Base-by-base conservation (phyloP, 2,888 invertebrate species). In the Aphidius colemani region DNA sequence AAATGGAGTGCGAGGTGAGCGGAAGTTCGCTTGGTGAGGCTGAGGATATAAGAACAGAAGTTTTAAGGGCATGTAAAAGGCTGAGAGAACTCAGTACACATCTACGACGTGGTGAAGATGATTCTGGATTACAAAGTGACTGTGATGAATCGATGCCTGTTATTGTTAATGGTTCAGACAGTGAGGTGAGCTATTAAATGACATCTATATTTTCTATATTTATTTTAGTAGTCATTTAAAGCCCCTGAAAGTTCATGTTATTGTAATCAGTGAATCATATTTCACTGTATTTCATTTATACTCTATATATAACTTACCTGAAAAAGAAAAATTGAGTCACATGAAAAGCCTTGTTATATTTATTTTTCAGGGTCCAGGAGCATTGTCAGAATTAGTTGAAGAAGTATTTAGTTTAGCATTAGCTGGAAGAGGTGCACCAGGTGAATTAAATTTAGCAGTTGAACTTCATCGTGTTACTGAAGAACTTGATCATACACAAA, bases 1-100 rank as follows among this genome's bases (percentile, higher is more conserved):
- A 96, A 86, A 93, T 96, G 90, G 95, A 95, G 81, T 88, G 91
- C 59, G 89, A 89, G 71, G 91, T 91, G 66, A 88, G 88, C 2
- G 86, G 85, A 53, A 87, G 87, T 0, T 86, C 85, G n/a, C 85
- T 87, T 55, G 82, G 82, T 7, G 84, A 83, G 59, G 81, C 79
- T 56, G 82, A 84, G 70, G 77, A 73, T 75, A 81, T 77, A 70
- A 82, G 70, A 78, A 84, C 78, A 86, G 90, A 87, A 84, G 87
- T 84, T 81, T 74, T 78, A 11, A 76, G 78, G 59, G 82, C 83
- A 53, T 78, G 81, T 76, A 89, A 92, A 73, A 89, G 93, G 79
- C 84, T 93, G 67, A 85, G 91, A 72, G 86, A 90, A 59, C 83
- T 93, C 66, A 90, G 91, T 67, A 86, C 90, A 70, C 91, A 92